Conservation (phyloP, 2,113 vertebrate species). For the Psammodynastes pulverulentus region DNA sequence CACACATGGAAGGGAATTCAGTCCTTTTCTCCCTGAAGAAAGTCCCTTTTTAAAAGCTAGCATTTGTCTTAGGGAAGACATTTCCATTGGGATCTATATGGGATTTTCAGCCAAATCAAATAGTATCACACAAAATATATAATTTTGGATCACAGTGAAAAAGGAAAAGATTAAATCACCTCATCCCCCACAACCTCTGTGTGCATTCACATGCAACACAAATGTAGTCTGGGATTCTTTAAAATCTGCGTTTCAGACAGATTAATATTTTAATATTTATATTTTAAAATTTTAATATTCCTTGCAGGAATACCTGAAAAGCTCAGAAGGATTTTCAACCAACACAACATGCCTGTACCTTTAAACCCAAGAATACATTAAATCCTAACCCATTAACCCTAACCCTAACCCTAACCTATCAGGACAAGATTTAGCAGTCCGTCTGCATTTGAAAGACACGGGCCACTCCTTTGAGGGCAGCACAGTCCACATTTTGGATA, state of each 20-base stretch:
- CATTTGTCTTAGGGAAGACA: neutral
- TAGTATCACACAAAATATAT: neutral
- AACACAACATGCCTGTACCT: neutral
- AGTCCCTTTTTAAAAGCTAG: neutral
- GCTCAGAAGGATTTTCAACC: neutral
- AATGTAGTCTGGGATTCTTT: neutral
- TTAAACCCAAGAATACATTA: neutral
- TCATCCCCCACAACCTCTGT: neutral
- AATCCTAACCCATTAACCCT: too few species aligned
- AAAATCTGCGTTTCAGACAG: neutral
- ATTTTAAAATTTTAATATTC: neutral
- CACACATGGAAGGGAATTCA: neutral
- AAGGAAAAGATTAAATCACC: neutral
- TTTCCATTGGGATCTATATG: neutral
- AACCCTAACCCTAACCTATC: too few species aligned
- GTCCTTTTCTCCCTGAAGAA: neutral
- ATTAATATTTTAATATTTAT: neutral
- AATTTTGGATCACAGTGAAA: neutral
- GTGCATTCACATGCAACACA: neutral
- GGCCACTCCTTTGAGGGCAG: too few species aligned
- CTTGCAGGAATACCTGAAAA: neutral
- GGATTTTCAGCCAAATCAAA: neutral
- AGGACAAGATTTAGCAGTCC: too few species aligned
- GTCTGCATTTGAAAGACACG: too few species aligned
- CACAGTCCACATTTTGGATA: too few species aligned